These are phyloP conservation scores for Platygyra sinensis DNA, from an alignment of 64 coral and sea anemone genomes.

Conservation along the genomic window DNA sequence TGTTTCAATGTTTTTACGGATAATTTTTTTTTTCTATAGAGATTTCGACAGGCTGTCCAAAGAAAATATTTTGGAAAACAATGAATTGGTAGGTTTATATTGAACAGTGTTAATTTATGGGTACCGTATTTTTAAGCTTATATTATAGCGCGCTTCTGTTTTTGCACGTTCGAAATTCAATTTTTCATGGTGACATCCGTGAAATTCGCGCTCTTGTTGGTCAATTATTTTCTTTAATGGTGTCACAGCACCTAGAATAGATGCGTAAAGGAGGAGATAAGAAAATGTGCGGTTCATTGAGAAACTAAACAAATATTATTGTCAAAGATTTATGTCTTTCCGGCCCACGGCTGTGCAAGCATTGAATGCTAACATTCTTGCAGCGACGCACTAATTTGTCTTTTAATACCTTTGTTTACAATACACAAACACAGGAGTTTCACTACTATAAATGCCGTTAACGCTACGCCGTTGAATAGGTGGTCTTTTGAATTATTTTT, in stretches of 20 bases:
- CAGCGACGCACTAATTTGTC: constrained; percentile 3
- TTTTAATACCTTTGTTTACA: neutral
- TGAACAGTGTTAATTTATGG: neutral
- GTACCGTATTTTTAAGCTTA: no score
- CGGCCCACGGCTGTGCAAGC: neutral
- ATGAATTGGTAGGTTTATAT: constrained; percentile 65
- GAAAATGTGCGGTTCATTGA: constrained; percentile 11
- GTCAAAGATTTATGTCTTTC: neutral
- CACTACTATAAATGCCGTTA: neutral
- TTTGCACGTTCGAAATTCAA: neutral
- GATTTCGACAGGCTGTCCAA: constrained; percentile 91
- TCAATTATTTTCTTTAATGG: constrained; percentile 26
- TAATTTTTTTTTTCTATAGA: constrained; percentile 53
- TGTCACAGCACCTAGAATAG: constrained; percentile 27
- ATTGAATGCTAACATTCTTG: neutral
- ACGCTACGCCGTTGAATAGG: neutral
- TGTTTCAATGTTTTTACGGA: constrained; percentile 36
- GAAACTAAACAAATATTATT: constrained; percentile 44
- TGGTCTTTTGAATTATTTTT: neutral
- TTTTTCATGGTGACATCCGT: constrained; percentile 7
- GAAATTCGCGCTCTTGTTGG: neutral
- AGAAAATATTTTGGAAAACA: constrained; percentile 86
- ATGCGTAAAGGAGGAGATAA: neutral
- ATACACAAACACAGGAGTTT: neutral
- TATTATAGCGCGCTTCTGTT: neutral